These are phyloP conservation scores for Lacerta bilineata DNA, from an alignment of 2,797 vertebrate genomes.

Conservation along the genomic window DNA sequence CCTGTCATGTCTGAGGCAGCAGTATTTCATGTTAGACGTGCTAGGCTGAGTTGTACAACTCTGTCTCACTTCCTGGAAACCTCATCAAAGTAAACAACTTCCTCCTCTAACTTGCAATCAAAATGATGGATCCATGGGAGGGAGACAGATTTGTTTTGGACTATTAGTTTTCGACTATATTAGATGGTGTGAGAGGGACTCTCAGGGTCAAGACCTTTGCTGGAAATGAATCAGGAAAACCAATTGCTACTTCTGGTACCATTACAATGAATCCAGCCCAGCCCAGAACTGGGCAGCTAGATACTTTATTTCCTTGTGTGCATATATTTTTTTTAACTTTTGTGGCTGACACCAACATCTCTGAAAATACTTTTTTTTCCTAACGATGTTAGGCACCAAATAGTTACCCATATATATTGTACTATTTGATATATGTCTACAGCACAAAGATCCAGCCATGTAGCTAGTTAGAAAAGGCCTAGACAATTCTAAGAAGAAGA, in stretches of 20 bases:
- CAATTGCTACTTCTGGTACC: not conserved
- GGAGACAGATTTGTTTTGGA: not conserved
- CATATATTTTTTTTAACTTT: not conserved
- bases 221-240: not conserved
- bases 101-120: not conserved
- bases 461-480: not conserved
- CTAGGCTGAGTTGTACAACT: not conserved
- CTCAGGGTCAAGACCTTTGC: not conserved
- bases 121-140: not conserved
- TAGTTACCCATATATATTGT: not conserved
- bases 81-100: not conserved
- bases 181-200: not conserved
- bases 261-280: not conserved
- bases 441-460: not conserved
- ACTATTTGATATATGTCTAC: not conserved
- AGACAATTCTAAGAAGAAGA: not conserved
- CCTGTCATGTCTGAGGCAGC: not conserved
- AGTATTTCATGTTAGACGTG: not conserved
- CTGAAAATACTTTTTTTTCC: not conserved
- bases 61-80: not conserved
- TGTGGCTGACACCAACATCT: not conserved
- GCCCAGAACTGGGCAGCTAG: not conserved
- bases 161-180: not conserved
- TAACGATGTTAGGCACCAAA: too few relatives aligned
- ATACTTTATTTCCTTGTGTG: not conserved